Evolutionary conservation across 2,888 invertebrate genomes (phyloP).

Genomic region (Volucella bombylans): DNA sequence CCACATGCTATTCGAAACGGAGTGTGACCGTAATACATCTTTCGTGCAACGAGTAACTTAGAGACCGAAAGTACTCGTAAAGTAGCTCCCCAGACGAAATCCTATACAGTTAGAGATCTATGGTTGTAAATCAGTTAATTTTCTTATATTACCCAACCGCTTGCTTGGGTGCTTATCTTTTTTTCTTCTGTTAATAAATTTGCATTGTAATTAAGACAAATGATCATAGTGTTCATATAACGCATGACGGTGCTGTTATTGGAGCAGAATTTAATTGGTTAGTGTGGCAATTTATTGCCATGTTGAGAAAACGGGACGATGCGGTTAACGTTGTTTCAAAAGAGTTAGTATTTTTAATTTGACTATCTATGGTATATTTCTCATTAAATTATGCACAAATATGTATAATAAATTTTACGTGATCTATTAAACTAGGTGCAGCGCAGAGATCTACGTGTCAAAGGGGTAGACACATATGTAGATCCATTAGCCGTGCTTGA

Average conservation of each 20-base stretch:
- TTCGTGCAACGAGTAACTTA: conserved; percentile 56
- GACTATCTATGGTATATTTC: too few relatives aligned
- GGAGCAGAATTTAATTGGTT: conserved; percentile 60
- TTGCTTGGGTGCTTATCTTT: conserved; percentile 9
- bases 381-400: too few relatives aligned
- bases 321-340: not conserved
- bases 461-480: too few relatives aligned
- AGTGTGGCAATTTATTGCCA: conserved; percentile 37
- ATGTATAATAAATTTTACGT: too few relatives aligned
- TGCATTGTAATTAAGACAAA: conserved; percentile 64
- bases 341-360: not conserved
- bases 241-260: conserved; percentile 45
- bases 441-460: too few relatives aligned
- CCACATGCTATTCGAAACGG: conserved; percentile 56
- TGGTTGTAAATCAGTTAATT: conserved; percentile 61
- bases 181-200: conserved; percentile 47
- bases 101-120: conserved; percentile 60
- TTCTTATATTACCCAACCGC: conserved; percentile 51
- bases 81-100: conserved; percentile 65
- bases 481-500: too few relatives aligned
- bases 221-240: conserved; percentile 46
- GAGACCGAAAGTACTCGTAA: conserved; percentile 61
- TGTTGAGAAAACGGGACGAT: not conserved
- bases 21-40: conserved; percentile 63
- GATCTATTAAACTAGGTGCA: too few relatives aligned